Base-by-base conservation (phyloP, 2,888 invertebrate species). In the Anticlea derivata region DNA sequence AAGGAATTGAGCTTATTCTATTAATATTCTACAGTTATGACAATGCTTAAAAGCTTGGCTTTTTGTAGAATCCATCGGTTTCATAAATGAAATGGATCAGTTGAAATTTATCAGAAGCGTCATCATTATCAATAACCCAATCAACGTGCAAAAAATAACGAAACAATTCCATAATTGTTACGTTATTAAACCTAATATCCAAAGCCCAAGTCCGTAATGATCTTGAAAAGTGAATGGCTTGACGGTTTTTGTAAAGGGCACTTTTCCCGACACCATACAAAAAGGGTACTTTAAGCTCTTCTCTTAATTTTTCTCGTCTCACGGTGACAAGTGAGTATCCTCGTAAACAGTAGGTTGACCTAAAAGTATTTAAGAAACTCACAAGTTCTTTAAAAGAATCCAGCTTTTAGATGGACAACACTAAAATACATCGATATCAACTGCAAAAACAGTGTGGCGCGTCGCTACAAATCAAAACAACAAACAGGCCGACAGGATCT, bases 401-500 rank as follows among this genome's bases (percentile, higher is more conserved):
- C 58, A 61, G 58, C 56, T 52, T 56, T 58, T 52, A 54, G 46
- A 12, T 57, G 55, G 49, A 51, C 61, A 59, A 57, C 53, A 59
- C 68, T 63, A 61, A 65, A 68, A 74, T 73, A 73, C 66, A 74
- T 53, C 53, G 53, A 53, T 49, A 53, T 50, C 75, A 80, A 76
- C 80, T 80, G 78, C 78, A 78, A 77, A 70, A 79, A 74, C 80
- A 67, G 63, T 59, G 59, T 74, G 69, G 61, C 70, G 66, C 75
- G 79, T 75, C 76, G 78, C 78, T 80, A 81, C 82, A 84, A 86
- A 86, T 86, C 85, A 84, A 80, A 80, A 80, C 78, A 82, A 81
- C 82, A 87, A 81, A 83, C 74, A 72, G 45, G 70, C 88, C 88
- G 86, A 86, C 87, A 86, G 86, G 84, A 86, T 52, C 52, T 82